Base-by-base conservation (phyloP, 2,113 vertebrate species). In the Orthonyx spaldingii region DNA sequence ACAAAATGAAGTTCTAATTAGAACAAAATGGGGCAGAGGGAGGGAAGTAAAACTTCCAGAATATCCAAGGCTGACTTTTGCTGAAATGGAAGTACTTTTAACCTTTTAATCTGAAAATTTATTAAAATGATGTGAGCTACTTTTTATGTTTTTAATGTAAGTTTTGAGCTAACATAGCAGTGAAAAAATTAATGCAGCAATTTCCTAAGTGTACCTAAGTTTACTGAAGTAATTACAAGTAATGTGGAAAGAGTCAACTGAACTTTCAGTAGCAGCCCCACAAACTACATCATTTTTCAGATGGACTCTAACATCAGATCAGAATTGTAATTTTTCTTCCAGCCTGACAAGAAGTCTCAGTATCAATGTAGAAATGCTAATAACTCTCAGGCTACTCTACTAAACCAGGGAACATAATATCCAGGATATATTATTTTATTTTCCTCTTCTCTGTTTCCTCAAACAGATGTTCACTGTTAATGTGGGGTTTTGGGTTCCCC, bases 11-110 rank as follows among this genome's bases (percentile, higher is more conserved):
- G 5, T n/a, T 57, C 32, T 47, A 53, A 30, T 47, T 72, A 53
- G 24, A 64, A 57, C 33, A 79, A 87, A 91, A 69, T 9, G 8
- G 7, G 1, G 5, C 11, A 0, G 4, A 0, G 6, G 6, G 11
- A 0, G 4, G 0, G 6, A 33, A 61, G 11, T 13, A 74, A 84
- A 88, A 70, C 27, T 64, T 59, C 2, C 46, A 22, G 33, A 76
- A 55, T 69, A 80, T 53, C 39, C 44, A 21, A 76, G 50, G 20
- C 3, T 70, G 27, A 9, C 46, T 81, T 70, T 39, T 76, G 33
- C 17, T 76, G 56, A 80, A 88, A 79, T 42, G 3, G 3, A 68
- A 57, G 77, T 9, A 61, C 28, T 33, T 63, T 91, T 16, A 44
- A 79, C 30, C 30, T 70, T 69, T 53, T 63, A 42, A 69, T 55